Evolutionary conservation across 2,888 invertebrate genomes (phyloP), one percentile per base, ranked within the genome.

Genomic region (Drosophila meridiana): DNA sequence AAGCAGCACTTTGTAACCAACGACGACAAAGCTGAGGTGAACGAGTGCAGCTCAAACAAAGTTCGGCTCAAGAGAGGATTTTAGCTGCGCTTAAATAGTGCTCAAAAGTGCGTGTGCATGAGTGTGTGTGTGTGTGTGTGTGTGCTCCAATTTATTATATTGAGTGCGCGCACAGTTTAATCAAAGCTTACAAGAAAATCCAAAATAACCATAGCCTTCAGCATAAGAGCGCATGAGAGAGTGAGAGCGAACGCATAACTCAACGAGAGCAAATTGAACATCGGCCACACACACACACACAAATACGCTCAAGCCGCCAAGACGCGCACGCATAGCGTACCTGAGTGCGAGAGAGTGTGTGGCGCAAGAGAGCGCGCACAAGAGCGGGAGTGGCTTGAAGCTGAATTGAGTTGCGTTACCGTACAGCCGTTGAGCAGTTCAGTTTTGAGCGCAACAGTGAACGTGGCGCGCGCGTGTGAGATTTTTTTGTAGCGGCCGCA

Each of bases 141-240:
- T 56, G 57, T 82, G 82, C 74, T 82, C 80, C 76, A 88, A 69
- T 78, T 86, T 81, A 56, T 66, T 69, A 11, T 53, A 56, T 70
- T 73, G 64, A 62, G 45, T 71, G 65, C 45, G 59, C 73, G 86
- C 83, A 83, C 88, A 74, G 63, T 76, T 76, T 78, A 83, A 78
- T 63, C 60, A 68, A 58, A 83, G 73, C 83, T 82, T 85, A 80
- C 34, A 59, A 20, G 8, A 34, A 28, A 68, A 20, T n/a, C 69
- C 58, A 32, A 43, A 50, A 36, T 45, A 53, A 38, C 52, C 36
- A 14, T 11, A 28, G 34, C 8, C 13, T 20, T 30, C 20, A 47
- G n/a, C 47, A n/a, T n/a, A 28, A 28, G 9, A 57, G 57, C 42
- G 28, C 8, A 6, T 28, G 26, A 14, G 3, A 58, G 57, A 14